Evolutionary conservation across 1,140 invertebrate species (phyloP).

Genomic region (Tachypleus tridentatus): DNA sequence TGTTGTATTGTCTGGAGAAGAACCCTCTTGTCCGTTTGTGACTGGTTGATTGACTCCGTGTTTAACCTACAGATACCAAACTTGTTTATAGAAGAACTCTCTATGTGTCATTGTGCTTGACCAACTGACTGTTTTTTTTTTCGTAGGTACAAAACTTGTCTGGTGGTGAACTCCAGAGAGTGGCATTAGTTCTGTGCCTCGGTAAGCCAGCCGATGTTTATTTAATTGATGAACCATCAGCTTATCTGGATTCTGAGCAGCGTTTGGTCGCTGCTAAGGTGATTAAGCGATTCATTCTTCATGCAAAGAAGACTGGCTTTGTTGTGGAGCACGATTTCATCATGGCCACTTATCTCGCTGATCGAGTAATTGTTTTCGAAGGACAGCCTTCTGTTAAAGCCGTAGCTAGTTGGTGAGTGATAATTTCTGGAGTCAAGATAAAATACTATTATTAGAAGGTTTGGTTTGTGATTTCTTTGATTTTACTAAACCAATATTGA

Average conservation of each 20-base stretch:
- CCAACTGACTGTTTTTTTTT: too few relatives aligned
- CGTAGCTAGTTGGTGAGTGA: slow-evolving; percentile 57
- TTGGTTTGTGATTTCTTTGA: too few relatives aligned
- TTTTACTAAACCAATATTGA: too few relatives aligned
- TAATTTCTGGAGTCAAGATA: slow-evolving; percentile 1
- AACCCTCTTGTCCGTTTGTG: too few relatives aligned
- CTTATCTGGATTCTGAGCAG: slow-evolving; percentile 98
- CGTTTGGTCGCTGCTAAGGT: slow-evolving; percentile 98
- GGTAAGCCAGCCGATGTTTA: slow-evolving; percentile 99
- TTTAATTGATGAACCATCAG: slow-evolving; percentile 97
- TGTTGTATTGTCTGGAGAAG: too few relatives aligned
- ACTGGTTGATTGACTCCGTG: too few relatives aligned
- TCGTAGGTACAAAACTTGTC: slow-evolving; percentile 81
- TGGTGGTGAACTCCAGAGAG: slow-evolving; percentile 97
- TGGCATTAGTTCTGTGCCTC: slow-evolving; percentile 87
- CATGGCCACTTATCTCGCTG: slow-evolving; percentile 98
- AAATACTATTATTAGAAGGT: too few relatives aligned
- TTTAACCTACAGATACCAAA: too few relatives aligned
- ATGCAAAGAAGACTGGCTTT: slow-evolving; percentile 98
- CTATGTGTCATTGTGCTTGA: too few relatives aligned
- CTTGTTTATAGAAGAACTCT: too few relatives aligned
- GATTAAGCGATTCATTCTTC: slow-evolving; percentile 78
- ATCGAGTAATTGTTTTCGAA: slow-evolving; percentile 97
- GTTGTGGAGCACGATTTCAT: slow-evolving; percentile 99
- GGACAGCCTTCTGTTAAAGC: slow-evolving; percentile 80